Conservation (phyloP, 2,113 vertebrate genomes). For the Neodon shergylaensis region DNA sequence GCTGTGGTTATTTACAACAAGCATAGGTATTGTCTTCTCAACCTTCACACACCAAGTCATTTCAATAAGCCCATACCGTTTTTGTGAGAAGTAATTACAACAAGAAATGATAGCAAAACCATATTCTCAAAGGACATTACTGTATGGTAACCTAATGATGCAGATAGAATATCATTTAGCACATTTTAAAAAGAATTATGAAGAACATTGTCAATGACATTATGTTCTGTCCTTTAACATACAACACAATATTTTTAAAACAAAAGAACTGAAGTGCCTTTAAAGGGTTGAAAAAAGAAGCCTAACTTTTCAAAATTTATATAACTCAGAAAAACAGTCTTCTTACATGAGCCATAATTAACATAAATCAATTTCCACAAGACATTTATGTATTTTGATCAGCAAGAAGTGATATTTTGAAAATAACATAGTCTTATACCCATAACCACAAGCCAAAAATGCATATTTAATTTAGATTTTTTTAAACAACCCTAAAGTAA, state of each 20-base stretch:
- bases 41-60: constrained; percentile 81
- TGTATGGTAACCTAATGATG: constrained; percentile 76
- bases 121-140: constrained; percentile 78
- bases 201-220: constrained; percentile 74
- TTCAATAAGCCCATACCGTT: constrained; percentile 67
- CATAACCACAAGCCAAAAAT: background rate
- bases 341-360: background rate
- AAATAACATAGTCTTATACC: background rate
- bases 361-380: background rate
- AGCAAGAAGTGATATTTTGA: background rate
- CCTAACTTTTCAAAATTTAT: background rate
- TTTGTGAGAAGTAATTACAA: constrained; percentile 75
- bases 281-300: background rate
- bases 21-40: constrained; percentile 61
- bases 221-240: constrained; percentile 63
- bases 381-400: background rate
- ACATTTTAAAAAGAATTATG: constrained; percentile 78
- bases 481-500: too few species aligned
- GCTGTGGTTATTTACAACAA: constrained; percentile 58
- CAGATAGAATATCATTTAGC: constrained; percentile 76
- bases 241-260: constrained; percentile 37
- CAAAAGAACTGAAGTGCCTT: background rate
- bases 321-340: background rate
- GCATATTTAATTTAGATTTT: background rate
- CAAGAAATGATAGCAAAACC: constrained; percentile 75